Percentiles rank a stretch among this genome's conserved stretches.
Evolutionary conservation across 2,888 invertebrate genomes (phyloP).

Genomic region (Tipula lateralis): DNA sequence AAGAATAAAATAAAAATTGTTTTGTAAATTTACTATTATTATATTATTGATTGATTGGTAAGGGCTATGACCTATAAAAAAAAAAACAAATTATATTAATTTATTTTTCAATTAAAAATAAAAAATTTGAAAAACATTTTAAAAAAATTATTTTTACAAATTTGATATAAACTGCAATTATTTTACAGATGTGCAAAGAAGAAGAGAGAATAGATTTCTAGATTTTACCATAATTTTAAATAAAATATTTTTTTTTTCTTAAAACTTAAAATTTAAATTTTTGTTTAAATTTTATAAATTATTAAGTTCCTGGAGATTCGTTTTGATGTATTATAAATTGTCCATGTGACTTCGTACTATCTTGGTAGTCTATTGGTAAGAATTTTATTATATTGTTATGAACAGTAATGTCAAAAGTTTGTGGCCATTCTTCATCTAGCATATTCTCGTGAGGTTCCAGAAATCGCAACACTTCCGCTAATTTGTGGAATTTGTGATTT

Average conservation of each 20-base stretch:
- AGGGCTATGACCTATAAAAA: slow-evolving; percentile 8
- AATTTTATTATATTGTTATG: too few relatives aligned
- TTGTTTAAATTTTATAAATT: background rate
- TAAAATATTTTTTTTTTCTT: background rate
- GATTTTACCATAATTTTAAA: background rate
- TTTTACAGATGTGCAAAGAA: background rate
- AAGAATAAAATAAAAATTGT: background rate
- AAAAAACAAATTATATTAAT: slow-evolving; percentile 20
- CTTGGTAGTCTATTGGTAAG: too few relatives aligned
- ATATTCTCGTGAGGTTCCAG: too few relatives aligned
- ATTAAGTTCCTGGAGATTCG: too few relatives aligned
- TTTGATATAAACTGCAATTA: background rate
- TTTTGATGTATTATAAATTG: too few relatives aligned
- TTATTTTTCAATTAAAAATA: slow-evolving; percentile 11
- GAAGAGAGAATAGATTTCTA: background rate
- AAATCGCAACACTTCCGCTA: too few relatives aligned
- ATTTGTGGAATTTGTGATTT: too few relatives aligned
- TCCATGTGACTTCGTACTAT: too few relatives aligned
- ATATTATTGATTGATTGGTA: slow-evolving; percentile 14
- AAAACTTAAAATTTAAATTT: background rate
- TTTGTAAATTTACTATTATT: slow-evolving; percentile 7
- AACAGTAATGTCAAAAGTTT: too few relatives aligned
- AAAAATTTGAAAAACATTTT: background rate
- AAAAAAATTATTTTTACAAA: slow-evolving; percentile 6
- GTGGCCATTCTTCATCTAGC: too few relatives aligned